phyloP scores from a whole-genome alignment of 2,888 invertebrate genomes.

The Leucoptera coffeella region DNA sequence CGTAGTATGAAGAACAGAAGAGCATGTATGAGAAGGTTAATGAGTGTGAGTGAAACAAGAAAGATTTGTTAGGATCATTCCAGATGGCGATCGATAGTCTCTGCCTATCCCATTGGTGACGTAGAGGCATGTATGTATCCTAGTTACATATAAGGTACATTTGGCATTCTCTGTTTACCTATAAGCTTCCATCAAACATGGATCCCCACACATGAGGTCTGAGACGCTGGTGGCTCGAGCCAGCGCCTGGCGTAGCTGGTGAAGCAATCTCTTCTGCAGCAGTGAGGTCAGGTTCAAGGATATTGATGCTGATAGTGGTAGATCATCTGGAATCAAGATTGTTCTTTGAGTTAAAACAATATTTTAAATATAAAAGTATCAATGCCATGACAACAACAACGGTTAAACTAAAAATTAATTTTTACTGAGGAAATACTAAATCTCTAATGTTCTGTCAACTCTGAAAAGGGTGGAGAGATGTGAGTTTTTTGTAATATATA shows the following conservation, averaged over 20 bases:
- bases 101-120: no score
- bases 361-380: not conserved
- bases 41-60: not conserved
- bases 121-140: no score
- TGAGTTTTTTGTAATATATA: no score
- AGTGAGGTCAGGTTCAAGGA: conserved; percentile 31
- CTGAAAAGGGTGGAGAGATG: no score
- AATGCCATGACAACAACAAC: not conserved
- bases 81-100: not conserved
- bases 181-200: no score
- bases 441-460: no score
- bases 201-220: conserved; percentile 34
- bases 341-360: not conserved
- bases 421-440: no score
- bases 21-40: no score
- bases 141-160: no score
- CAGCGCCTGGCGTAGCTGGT: conserved; percentile 26
- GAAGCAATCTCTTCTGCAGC: conserved; percentile 24
- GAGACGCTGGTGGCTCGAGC: conserved; percentile 37
- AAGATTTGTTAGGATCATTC: not conserved
- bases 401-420: no score
- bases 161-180: no score
- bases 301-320: conserved; percentile 36
- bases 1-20: no score
- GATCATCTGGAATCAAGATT: conserved; percentile 21